Evolutionary conservation across 2,113 vertebrate species (phyloP), one percentile per base, ranked within the genome.

Genomic region (Amazona vittata): DNA sequence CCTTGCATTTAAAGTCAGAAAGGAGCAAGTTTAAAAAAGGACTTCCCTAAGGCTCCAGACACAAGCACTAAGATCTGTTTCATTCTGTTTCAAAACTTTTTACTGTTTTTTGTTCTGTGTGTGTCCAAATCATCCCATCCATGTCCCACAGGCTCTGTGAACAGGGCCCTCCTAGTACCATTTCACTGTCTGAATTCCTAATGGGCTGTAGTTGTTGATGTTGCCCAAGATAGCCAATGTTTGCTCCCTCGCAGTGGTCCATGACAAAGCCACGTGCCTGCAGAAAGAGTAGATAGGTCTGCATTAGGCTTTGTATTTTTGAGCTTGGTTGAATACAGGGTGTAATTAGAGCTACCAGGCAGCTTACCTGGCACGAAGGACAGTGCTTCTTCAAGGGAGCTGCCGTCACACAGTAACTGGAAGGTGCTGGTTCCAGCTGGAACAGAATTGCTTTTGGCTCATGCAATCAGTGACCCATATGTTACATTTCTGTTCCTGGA

Each of bases 31-130:
- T 86, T 63, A 21, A 10, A 44, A 67, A 44, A 57, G 18, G 22
- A 22, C 37, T 67, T 82, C 49, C 57, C 14, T 64, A 28, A 75
- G 35, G 46, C 41, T 86, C 49, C 60, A 68, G 74, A 29, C 76
- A 35, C 68, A 81, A 90, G 37, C 91, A 89, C 80, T 90, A 81
- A 82, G 71, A 80, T 93, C 90, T 94, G 3, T 93, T 93, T 87
- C 80, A 84, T 86, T 94, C 86, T 93, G 63, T 95, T 93, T 92
- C 62, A 67, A 96, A 90, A 84, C 82, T 60, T 95, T 78, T 75
- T 92, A 68, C 86, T 96, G 77, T 91, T 97, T 84, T 86, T 96
- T 95, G 94, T 95, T 93, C 65, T 92, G 0, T 95, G 79, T 95
- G 80, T 93, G 92, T 95, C 96, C 39, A 16, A 68, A 62, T 63